These are phyloP conservation scores for Acropternis orthonyx DNA, from an alignment of 2,797 vertebrate species.

Conservation along the genomic window DNA sequence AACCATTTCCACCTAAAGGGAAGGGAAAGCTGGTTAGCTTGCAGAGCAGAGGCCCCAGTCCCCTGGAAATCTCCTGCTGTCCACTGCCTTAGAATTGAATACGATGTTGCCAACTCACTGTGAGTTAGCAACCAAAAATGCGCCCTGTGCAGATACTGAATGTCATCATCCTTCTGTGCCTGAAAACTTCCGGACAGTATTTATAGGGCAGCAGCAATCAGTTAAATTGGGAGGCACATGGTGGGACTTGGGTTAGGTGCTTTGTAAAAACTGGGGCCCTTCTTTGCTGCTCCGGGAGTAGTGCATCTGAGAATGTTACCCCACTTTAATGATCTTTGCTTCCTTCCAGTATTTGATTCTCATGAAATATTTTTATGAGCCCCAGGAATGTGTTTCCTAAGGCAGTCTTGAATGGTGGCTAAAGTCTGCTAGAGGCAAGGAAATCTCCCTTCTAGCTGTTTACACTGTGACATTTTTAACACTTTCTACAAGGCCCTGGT, in stretches of 20 bases:
- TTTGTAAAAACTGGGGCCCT: not conserved
- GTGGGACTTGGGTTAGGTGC: not conserved
- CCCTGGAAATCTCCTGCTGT: not conserved
- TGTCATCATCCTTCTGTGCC: not conserved
- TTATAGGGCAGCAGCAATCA: not conserved
- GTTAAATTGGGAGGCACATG: not conserved
- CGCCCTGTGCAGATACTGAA: not conserved
- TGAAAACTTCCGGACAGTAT: not conserved
- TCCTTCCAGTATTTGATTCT: not conserved
- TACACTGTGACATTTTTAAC: not conserved
- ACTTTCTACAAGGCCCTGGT: not conserved
- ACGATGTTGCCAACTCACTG: fast-evolving
- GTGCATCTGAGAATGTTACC: not conserved
- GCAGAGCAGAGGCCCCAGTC: not conserved
- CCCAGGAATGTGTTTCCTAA: not conserved
- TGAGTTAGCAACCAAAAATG: not conserved
- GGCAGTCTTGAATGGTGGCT: not conserved
- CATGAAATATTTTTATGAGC: not conserved
- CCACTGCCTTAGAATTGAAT: not conserved
- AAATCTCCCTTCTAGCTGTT: not conserved
- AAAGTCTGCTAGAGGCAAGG: not conserved
- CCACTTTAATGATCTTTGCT: not conserved
- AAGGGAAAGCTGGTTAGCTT: not conserved
- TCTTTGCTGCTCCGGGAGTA: not conserved
- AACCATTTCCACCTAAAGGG: not conserved